A percentile compares a stretch with the other conserved stretches of the same genome.
Conservation (phyloP, 2,113 vertebrate genomes). For the Bothrops jararaca region DNA sequence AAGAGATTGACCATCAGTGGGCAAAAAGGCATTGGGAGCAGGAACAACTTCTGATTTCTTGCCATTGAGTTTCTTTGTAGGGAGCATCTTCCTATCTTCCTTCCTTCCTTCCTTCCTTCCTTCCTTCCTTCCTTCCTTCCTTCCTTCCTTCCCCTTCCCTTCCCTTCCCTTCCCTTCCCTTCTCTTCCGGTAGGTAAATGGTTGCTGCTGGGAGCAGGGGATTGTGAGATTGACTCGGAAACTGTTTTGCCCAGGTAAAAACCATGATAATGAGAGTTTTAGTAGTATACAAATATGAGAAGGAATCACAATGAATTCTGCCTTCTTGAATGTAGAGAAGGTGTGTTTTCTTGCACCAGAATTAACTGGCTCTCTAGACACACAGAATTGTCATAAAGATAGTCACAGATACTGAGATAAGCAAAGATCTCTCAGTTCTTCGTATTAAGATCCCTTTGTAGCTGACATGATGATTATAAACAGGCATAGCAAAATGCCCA, state of each 20-base stretch:
- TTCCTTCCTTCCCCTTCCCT: too few species aligned
- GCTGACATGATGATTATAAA: background rate
- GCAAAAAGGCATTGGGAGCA: background rate
- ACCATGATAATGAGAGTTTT: too few species aligned
- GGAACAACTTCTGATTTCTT: background rate
- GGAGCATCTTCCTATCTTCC: background rate
- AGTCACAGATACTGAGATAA: background rate
- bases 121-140: too few species aligned
- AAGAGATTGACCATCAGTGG: background rate
- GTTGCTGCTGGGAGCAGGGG: too few species aligned
- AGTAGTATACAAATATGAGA: too few species aligned
- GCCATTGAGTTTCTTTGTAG: background rate
- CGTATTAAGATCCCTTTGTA: background rate
- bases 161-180: too few species aligned
- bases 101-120: too few species aligned
- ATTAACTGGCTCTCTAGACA: background rate
- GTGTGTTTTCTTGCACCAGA: background rate
- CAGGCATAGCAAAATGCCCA: background rate
- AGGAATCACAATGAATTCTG: background rate
- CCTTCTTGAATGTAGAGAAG: background rate
- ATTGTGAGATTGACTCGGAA: too few species aligned
- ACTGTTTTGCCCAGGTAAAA: too few species aligned
- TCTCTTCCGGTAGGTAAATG: too few species aligned
- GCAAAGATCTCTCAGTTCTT: background rate
- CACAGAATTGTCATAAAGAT: background rate